These are phyloP conservation scores for Bostrychus sinensis DNA, from an alignment of 2,113 vertebrate species.

Conservation along the genomic window DNA sequence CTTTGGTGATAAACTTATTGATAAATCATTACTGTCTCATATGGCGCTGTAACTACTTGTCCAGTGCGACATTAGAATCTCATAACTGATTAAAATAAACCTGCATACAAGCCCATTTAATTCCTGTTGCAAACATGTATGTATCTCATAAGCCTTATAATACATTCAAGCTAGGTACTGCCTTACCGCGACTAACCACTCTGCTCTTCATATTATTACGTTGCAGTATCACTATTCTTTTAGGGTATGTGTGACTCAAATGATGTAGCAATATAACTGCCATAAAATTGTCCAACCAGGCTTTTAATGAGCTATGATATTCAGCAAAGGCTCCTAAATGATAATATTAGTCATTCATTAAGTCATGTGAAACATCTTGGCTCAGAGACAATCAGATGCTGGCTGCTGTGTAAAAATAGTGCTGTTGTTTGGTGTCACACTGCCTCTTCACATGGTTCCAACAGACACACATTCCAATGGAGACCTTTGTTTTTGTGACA, in stretches of 20 bases:
- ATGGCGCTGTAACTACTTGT: too few relatives aligned
- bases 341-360: constrained; percentile 45
- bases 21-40: too few relatives aligned
- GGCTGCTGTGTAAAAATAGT: constrained; percentile 62
- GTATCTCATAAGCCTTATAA: neutral
- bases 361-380: constrained; percentile 63
- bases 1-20: too few relatives aligned
- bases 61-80: too few relatives aligned
- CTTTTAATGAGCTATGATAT: constrained; percentile 11
- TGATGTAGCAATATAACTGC: neutral
- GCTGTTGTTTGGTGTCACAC: constrained; percentile 64
- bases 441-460: constrained; percentile 58
- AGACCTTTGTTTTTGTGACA: constrained; percentile 77
- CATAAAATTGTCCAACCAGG: constrained; percentile 5
- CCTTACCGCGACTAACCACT: neutral
- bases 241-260: neutral
- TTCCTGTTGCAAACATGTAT: neutral
- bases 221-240: constrained; percentile 3
- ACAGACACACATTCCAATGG: constrained; percentile 58
- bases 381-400: constrained; percentile 51
- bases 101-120: neutral
- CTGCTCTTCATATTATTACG: neutral
- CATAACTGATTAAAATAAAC: neutral
- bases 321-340: constrained; percentile 29
- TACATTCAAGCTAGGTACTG: neutral